Evolutionary conservation across 2,113 vertebrate species (phyloP).

Genomic region (Oostethus manadensis): DNA sequence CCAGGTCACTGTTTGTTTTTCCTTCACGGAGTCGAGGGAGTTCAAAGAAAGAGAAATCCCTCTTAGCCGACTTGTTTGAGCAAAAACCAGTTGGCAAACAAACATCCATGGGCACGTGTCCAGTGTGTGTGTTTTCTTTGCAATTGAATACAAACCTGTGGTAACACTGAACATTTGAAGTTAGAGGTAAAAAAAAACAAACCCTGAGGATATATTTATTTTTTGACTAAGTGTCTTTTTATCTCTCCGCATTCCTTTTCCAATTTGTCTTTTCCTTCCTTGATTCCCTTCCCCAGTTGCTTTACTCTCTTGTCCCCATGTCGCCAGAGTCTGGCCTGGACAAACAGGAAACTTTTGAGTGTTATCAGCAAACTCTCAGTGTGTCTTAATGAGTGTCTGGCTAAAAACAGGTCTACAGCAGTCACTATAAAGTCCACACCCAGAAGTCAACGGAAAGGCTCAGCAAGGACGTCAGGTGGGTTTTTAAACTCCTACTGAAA

Average conservation of each 20-base stretch:
- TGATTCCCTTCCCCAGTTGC: slow-evolving; percentile 1
- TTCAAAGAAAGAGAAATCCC: slow-evolving; percentile 31
- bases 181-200: neutral
- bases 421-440: slow-evolving; percentile 49
- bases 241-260: neutral
- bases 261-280: slow-evolving; percentile 6
- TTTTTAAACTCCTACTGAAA: slow-evolving; percentile 4
- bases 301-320: slow-evolving; percentile 18
- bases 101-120: slow-evolving; percentile 15
- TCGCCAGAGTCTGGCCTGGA: slow-evolving; percentile 21
- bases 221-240: neutral
- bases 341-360: slow-evolving; percentile 64
- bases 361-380: slow-evolving; percentile 52
- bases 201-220: neutral
- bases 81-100: slow-evolving; percentile 23
- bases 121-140: slow-evolving; percentile 25
- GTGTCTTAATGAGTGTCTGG: slow-evolving; percentile 48
- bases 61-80: slow-evolving; percentile 22
- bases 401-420: slow-evolving; percentile 34
- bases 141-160: slow-evolving; percentile 6
- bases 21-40: slow-evolving; percentile 26
- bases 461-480: neutral
- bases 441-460: slow-evolving; percentile 16
- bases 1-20: slow-evolving; percentile 44
- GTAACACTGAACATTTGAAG: slow-evolving; percentile 14